Evolutionary conservation across 2,113 vertebrate species (phyloP), one percentile per base, ranked within the genome.

Genomic region (Psettodes erumei): DNA sequence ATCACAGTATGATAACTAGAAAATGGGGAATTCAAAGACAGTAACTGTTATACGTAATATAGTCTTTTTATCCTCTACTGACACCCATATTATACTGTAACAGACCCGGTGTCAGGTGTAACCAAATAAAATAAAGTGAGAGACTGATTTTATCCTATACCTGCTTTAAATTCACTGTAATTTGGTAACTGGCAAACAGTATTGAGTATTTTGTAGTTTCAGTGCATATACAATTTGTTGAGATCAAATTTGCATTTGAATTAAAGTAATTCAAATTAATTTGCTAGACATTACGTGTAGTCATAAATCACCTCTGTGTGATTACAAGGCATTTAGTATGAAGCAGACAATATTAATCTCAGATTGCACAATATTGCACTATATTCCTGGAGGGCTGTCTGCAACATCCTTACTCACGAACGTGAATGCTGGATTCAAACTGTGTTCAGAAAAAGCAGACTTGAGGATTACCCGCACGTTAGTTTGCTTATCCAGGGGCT

Each of bases 401-500:
- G 13, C 16, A 66, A 38, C 7, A 13, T 73, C 66, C 40, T 60
- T 37, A 56, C n/a, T 54, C 40, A 19, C 3, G 27, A 72, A 80
- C 64, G 25, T 69, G 78, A 83, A 71, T 51, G 68, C 47, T 47
- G 30, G 15, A 81, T 71, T 70, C 12, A 37, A 50, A 48, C 43
- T 81, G 32, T 59, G 53, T 33, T 82, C 63, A 77, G 45, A 63
- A 59, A 79, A 69, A 71, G 73, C 40, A 63, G 70, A 82, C 83
- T 82, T 64, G 35, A 63, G 75, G 79, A 83, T 88, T 76, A 86
- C 63, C 79, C 79, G 74, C 53, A 77, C 72, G 62, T 81, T 27
- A 79, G 70, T 86, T 87, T 77, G 73, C 69, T 66, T 63, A 58
- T 73, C 70, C 76, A 54, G 42, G 21, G 83, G 77, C 72, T 74